These are phyloP conservation scores for Oreochromis spilurus DNA, from an alignment of 2,113 vertebrate genomes.

Conservation along the genomic window DNA sequence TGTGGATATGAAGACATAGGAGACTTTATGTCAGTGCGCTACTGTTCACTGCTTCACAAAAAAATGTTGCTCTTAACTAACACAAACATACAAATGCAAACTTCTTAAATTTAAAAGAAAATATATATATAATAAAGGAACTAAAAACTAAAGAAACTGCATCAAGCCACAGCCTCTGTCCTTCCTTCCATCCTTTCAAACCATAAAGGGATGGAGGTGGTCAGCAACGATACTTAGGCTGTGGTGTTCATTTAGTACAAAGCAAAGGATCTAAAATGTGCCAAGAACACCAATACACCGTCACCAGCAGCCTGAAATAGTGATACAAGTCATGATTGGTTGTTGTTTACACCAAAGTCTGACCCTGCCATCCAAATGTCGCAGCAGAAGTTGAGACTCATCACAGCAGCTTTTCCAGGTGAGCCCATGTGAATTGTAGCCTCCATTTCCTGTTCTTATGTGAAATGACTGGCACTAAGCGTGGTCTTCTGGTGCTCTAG, in stretches of 20 bases:
- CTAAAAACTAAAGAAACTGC: background rate
- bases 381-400: background rate
- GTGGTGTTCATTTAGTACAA: background rate
- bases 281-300: background rate
- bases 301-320: background rate
- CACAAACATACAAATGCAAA: background rate
- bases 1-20: background rate
- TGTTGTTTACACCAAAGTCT: background rate
- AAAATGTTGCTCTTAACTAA: background rate
- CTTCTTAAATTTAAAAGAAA: background rate
- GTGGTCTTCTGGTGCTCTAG: background rate
- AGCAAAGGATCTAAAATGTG: background rate
- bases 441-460: background rate
- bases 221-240: background rate
- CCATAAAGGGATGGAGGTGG: background rate
- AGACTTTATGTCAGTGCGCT: background rate
- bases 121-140: background rate
- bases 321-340: background rate
- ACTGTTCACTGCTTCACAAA: background rate
- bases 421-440: background rate
- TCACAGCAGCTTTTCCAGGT: background rate
- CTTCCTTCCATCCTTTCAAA: background rate
- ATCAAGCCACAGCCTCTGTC: background rate
- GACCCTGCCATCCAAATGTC: background rate
- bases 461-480: background rate